phyloP scores from a whole-genome alignment of 2,797 vertebrate species.

The Sandelia bainsii region DNA sequence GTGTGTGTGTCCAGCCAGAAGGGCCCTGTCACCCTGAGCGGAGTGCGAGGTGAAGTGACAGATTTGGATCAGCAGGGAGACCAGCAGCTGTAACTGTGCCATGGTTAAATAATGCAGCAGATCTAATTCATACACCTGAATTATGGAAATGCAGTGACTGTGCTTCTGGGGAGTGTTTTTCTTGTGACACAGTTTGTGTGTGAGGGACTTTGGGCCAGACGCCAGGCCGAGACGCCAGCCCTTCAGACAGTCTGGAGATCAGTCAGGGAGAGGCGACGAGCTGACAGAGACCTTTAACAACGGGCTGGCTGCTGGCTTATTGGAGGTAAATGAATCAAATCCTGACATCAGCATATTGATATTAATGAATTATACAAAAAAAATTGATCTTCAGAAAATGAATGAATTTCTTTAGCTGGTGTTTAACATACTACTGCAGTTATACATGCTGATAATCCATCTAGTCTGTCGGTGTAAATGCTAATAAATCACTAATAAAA shows the following conservation, averaged over 20 bases:
- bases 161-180: conserved; percentile 41
- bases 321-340: conserved; percentile 30
- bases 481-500: too few relatives aligned
- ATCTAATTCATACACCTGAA: conserved; percentile 65
- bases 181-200: conserved; percentile 27
- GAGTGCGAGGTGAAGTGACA: conserved; percentile 65
- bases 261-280: conserved; percentile 23
- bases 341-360: not conserved
- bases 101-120: conserved; percentile 70
- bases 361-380: not conserved
- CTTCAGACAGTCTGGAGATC: conserved; percentile 66
- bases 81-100: conserved; percentile 45
- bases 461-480: too few relatives aligned
- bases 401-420: too few relatives aligned
- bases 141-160: conserved; percentile 38
- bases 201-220: conserved; percentile 39
- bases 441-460: too few relatives aligned
- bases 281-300: conserved; percentile 5
- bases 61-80: conserved; percentile 66
- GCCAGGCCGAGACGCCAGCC: conserved; percentile 29
- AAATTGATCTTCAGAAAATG: too few relatives aligned
- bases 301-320: not conserved
- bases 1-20: conserved; percentile 25
- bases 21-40: conserved; percentile 56
- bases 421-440: too few relatives aligned